Evolutionary conservation across 2,113 vertebrate species (phyloP).

Genomic region (Romanogobio albipinnatus): DNA sequence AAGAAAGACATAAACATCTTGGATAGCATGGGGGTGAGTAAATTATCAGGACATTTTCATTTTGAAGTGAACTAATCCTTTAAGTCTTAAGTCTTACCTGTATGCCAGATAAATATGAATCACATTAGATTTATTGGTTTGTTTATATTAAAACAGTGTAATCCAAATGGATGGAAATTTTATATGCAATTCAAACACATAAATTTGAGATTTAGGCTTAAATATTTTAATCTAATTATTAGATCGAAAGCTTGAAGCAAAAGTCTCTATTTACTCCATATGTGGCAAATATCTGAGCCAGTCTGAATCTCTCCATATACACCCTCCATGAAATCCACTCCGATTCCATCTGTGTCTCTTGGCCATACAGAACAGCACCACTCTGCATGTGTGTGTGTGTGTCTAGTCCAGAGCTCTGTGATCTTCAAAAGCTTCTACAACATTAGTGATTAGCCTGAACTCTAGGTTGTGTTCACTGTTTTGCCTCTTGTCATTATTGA

Average conservation of each 20-base stretch:
- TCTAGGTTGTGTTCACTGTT: conserved; percentile 14
- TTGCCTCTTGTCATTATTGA: conserved; percentile 16
- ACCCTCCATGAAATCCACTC: not conserved
- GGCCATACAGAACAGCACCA: not conserved
- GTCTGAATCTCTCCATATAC: not conserved
- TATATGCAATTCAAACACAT: not conserved
- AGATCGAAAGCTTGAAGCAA: not conserved
- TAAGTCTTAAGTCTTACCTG: too few relatives aligned
- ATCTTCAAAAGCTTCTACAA: conserved; percentile 15
- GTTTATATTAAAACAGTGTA: not conserved
- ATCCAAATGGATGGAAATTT: not conserved
- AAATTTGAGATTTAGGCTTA: not conserved
- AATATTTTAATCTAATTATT: not conserved
- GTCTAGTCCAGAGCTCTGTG: conserved; percentile 13
- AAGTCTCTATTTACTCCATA: not conserved
- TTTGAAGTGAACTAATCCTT: too few relatives aligned
- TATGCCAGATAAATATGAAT: too few relatives aligned
- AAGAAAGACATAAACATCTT: too few relatives aligned
- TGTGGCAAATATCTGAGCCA: not conserved
- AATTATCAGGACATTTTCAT: too few relatives aligned
- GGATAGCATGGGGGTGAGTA: too few relatives aligned
- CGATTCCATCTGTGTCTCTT: too few relatives aligned
- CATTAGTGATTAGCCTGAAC: conserved; percentile 17
- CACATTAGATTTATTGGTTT: not conserved
- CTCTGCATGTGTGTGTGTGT: not conserved